phyloP scores from a whole-genome alignment of 2,888 invertebrate species.

The Syrista parreyssii region DNA sequence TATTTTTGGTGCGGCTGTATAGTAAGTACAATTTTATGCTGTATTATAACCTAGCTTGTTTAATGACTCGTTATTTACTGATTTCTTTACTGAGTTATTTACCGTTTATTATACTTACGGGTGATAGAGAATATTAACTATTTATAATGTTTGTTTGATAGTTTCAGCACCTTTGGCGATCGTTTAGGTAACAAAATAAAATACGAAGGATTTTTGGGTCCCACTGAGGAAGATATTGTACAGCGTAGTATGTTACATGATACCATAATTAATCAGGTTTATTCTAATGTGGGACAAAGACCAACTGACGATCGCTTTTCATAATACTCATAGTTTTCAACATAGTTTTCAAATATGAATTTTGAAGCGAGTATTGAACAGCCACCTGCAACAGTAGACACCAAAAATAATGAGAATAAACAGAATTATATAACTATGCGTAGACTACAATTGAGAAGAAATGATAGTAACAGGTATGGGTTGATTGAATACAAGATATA shows the following conservation, averaged over 20 bases:
- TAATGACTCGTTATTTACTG: background rate
- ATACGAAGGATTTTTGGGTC: background rate
- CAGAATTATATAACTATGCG: slow-evolving; percentile 4
- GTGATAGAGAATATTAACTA: background rate
- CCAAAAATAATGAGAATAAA: slow-evolving; percentile 2
- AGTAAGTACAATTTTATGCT: slow-evolving; percentile 1
- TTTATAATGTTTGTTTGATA: background rate
- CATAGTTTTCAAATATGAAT: background rate
- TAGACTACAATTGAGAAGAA: slow-evolving; percentile 21
- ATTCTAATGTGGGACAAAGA: background rate
- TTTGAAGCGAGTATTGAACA: background rate
- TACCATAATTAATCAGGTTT: background rate
- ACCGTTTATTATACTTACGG: background rate
- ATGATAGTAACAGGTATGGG: slow-evolving; percentile 25
- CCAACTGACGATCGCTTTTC: background rate
- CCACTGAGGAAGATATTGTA: background rate
- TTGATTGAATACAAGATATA: background rate
- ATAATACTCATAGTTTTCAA: background rate
- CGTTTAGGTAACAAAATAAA: background rate
- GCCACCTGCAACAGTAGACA: background rate
- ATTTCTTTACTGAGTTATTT: background rate
- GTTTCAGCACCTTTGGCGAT: background rate
- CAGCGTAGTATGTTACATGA: background rate
- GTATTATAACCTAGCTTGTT: background rate
- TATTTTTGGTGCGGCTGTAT: background rate